Base-by-base conservation (phyloP, 2,113 vertebrate genomes). In the Numida meleagris region DNA sequence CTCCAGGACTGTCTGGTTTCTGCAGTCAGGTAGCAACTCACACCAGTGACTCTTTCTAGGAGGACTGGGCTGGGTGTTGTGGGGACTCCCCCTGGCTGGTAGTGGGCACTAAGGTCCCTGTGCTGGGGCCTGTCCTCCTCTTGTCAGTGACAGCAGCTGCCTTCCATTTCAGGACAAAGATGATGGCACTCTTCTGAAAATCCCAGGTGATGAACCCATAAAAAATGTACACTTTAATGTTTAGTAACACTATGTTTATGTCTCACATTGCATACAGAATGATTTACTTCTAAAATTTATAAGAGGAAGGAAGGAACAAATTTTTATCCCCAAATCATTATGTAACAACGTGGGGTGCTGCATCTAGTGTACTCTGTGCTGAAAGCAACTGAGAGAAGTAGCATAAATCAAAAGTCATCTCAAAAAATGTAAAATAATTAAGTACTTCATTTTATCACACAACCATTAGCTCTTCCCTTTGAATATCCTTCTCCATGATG, bases 321-420 rank as follows among this genome's bases (percentile, higher is more conserved):
- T 55, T 78, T 91, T 87, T 86, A n/a, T 73, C 82, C 6, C 18
- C 24, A 55, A 45, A 16, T 65, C 27, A 4, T 17, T 46, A 78
- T 71, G 2, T 4, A 51, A 12, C 19, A 59, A 38, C 8, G 24
- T 16, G 14, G 8, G 77, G 9, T 0, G 0, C 45, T 43, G 10
- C 20, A 58, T 48, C 14, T 18, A 82, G 12, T 40, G 76, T 72
- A 57, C 50, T 79, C 45, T 53, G 23, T 13, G 4, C 23, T 4
- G 6, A 82, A 89, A 83, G 6, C 18, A 73, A 59, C 55, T 92
- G 62, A 33, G 51, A 67, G 27, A 74, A 20, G 29, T 23, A 63
- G 29, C 42, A 46, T 20, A 85, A 91, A 89, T 68, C 14, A 82
- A 86, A 74, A 5, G 1, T 38, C n/a, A 40, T 48, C 42, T 89